These are phyloP conservation scores for Apistogramma diplotaenia DNA, from an alignment of 2,113 vertebrate genomes.

Conservation along the genomic window DNA sequence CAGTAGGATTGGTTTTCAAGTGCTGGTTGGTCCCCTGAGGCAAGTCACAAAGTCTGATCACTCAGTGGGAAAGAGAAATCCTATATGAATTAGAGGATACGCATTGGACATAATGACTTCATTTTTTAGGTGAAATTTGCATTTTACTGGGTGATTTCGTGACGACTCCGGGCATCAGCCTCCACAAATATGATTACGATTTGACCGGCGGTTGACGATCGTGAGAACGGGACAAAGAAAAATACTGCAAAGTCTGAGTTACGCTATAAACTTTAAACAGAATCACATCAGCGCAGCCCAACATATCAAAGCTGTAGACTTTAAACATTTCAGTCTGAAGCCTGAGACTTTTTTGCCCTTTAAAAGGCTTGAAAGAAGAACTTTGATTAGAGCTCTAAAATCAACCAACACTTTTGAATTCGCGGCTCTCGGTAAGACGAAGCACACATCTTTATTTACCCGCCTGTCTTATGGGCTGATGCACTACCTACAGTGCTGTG, in stretches of 20 bases:
- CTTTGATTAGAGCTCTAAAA: not conserved
- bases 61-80: slow-evolving; percentile 32
- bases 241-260: not conserved
- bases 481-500: not conserved
- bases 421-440: not conserved
- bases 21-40: slow-evolving; percentile 38
- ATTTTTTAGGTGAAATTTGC: slow-evolving; percentile 8
- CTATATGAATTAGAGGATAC: slow-evolving; percentile 23
- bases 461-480: not conserved
- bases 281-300: not conserved
- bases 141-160: slow-evolving; percentile 21
- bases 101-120: slow-evolving; percentile 23
- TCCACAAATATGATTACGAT: not conserved
- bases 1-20: slow-evolving; percentile 17
- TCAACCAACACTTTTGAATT: not conserved
- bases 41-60: slow-evolving; percentile 40
- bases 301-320: not conserved
- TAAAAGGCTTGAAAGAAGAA: not conserved
- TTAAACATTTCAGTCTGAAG: not conserved
- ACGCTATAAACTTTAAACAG: not conserved
- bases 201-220: slow-evolving; percentile 10
- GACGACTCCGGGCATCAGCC: slow-evolving; percentile 5
- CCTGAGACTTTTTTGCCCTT: not conserved
- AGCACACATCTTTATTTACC: not conserved
- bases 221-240: slow-evolving; percentile 4